These are phyloP conservation scores for Leptopilina myrica DNA, from an alignment of 2,888 invertebrate genomes.

Conservation along the genomic window DNA sequence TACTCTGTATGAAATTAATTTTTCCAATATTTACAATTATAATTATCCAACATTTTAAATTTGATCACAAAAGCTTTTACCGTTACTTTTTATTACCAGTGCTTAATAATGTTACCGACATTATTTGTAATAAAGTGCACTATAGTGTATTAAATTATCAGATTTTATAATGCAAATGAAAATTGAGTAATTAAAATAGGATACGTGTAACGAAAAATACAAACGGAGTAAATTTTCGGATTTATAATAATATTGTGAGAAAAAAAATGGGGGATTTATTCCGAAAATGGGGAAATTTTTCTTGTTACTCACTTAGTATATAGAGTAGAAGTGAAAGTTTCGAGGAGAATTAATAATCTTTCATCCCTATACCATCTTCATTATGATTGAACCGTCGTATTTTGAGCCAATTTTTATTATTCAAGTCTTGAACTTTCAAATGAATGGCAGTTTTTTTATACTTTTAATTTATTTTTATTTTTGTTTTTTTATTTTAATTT, in stretches of 20 bases:
- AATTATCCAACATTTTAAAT: neutral
- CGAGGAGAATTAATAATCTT: too few species aligned
- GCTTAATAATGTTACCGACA: neutral
- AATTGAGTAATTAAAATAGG: neutral
- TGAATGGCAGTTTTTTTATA: too few species aligned
- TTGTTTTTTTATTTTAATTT: too few species aligned
- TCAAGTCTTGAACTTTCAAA: too few species aligned
- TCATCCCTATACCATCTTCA: neutral
- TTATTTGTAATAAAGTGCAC: neutral
- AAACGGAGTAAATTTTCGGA: too few species aligned
- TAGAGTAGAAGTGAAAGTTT: too few species aligned
- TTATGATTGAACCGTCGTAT: neutral
- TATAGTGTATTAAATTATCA: neutral
- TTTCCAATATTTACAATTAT: neutral
- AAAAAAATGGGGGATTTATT: neutral
- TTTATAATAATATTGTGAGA: neutral
- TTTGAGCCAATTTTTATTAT: neutral
- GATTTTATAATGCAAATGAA: neutral
- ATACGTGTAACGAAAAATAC: neutral
- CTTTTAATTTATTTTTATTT: too few species aligned
- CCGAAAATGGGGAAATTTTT: neutral
- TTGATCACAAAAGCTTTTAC: neutral
- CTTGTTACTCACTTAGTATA: neutral
- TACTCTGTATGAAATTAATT: neutral
- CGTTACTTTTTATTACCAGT: slow-evolving; percentile 7